Evolutionary conservation across 2,797 vertebrate genomes (phyloP), one percentile per base, ranked within the genome.

Genomic region (Xenentodon cancila): DNA sequence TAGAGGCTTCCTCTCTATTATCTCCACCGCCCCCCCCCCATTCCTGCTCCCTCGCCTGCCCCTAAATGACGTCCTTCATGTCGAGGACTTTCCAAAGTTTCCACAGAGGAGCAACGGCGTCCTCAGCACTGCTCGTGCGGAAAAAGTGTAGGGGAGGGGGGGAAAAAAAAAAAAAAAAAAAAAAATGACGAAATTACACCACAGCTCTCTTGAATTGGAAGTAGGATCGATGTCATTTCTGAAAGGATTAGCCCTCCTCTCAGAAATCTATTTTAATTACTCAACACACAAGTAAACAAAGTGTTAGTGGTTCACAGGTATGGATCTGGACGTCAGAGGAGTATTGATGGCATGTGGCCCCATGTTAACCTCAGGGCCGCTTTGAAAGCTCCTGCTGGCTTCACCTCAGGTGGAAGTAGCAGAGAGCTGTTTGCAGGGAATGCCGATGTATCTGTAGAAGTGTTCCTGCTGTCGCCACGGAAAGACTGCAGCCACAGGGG

Each of bases 251-350:
- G 71, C 77, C 74, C 73, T 68, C 69, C 64, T 80, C 81, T 78
- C 71, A 83, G 84, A 89, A 90, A 91, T 92, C 91, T 89, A 92
- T 92, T 92, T 92, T 91, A 91, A 90, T 92, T 91, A 90, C 86
- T 53, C 79, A 81, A 66, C 84, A 85, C 86, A 77, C 87, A 89
- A 85, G 89, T 92, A 90, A 91, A 91, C 89, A 91, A 87, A 87
- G 87, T 74, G 82, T 43, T 59, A 68, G 42, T 53, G 81, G 76
- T 71, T 77, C 82, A 22, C 81, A 56, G 80, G 70, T 85, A 89
- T 90, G 75, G 90, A 90, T 90, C 72, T 1, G n/a, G 57, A 69
- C 74, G 65, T 82, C 82, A 57, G 75, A 69, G 64, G 66, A 37
- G 80, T 90, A 90, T 91, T 61, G 84, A 90, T 82, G 62, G 84